Conservation (phyloP, 2,888 invertebrate species). For the Oscheius sp. region DNA sequence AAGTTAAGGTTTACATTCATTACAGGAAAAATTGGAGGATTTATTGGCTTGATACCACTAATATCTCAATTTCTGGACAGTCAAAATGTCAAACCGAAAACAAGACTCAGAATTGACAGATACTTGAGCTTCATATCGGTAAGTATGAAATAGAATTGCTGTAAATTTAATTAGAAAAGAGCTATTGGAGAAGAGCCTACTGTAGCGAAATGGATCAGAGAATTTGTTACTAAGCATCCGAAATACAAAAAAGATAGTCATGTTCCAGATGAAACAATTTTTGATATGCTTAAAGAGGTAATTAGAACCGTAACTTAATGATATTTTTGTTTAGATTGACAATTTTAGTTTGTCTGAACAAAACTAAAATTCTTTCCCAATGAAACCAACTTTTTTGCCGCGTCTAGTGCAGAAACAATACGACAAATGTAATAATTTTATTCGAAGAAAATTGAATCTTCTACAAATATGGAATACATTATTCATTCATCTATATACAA, state of each 20-base stretch:
- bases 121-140: slow-evolving; percentile 79
- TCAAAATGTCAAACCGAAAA: slow-evolving; percentile 97
- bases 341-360: too few relatives aligned
- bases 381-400: too few relatives aligned
- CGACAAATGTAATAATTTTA: too few relatives aligned
- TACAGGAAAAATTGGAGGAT: slow-evolving; percentile 79
- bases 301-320: too few relatives aligned
- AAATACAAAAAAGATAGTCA: slow-evolving; percentile 81
- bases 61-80: slow-evolving; percentile 91
- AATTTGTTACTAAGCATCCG: slow-evolving; percentile 86
- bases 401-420: too few relatives aligned
- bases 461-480: too few relatives aligned
- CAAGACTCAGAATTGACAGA: slow-evolving; percentile 91
- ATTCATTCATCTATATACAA: too few relatives aligned
- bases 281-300: slow-evolving; percentile 79
- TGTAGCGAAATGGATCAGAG: slow-evolving; percentile 91
- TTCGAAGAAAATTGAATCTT: too few relatives aligned
- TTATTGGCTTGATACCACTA: slow-evolving; percentile 91
- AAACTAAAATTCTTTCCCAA: too few relatives aligned
- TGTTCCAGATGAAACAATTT: slow-evolving; percentile 86
- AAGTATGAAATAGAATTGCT: not conserved
- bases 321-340: too few relatives aligned
- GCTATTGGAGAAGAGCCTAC: slow-evolving; percentile 87
- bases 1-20: not conserved
- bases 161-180: slow-evolving; percentile 71